These are phyloP conservation scores for Gracilinanus agilis DNA, from an alignment of 2,113 vertebrate genomes.

Conservation along the genomic window DNA sequence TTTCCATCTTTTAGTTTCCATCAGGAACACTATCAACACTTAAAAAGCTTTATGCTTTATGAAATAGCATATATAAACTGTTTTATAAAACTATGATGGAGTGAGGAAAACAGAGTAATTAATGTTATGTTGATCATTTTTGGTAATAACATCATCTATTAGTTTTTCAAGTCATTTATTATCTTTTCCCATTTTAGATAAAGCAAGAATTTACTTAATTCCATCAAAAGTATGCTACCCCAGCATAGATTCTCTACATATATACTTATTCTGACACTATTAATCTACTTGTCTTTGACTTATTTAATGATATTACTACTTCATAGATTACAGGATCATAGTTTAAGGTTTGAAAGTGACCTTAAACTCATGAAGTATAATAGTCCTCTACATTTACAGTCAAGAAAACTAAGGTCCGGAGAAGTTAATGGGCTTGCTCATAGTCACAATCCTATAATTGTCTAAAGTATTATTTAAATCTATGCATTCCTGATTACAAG, in stretches of 20 bases:
- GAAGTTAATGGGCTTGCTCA: background rate
- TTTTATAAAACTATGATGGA: background rate
- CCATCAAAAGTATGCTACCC: background rate
- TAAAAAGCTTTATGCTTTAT: background rate
- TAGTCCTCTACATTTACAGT: background rate
- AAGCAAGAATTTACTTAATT: background rate
- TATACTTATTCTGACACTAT: background rate
- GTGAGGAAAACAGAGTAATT: background rate
- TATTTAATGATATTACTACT: background rate
- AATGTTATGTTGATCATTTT: background rate
- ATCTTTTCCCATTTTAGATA: background rate
- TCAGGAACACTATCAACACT: background rate
- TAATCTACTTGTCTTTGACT: background rate
- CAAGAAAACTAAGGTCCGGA: background rate
- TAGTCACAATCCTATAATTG: background rate
- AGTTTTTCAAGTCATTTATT: background rate
- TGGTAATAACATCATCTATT: background rate
- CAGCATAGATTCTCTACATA: background rate
- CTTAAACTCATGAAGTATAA: background rate
- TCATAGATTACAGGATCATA: background rate
- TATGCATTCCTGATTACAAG: background rate
- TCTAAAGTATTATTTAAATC: background rate
- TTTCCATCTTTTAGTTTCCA: background rate
- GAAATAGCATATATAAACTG: background rate
- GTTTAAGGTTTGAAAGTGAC: background rate